phyloP scores from a whole-genome alignment of 2,888 invertebrate species.

The Notocelia uddmanniana region DNA sequence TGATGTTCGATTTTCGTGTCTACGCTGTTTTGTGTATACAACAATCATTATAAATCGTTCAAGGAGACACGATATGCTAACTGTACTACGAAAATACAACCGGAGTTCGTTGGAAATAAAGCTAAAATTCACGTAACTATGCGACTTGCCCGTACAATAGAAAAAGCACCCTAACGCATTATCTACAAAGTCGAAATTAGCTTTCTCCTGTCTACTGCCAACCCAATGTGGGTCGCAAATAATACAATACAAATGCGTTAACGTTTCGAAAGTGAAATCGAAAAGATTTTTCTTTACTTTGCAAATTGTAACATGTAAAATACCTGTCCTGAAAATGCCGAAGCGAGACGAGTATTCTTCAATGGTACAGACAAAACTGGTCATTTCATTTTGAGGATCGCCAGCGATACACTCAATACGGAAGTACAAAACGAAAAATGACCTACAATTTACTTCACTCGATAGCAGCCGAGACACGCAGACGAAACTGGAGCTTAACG shows the following conservation, averaged over 20 bases:
- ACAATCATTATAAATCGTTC: neutral
- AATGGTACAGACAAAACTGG: neutral
- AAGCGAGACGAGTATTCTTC: neutral
- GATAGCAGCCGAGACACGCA: neutral
- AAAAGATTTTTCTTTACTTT: neutral
- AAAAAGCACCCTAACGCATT: neutral
- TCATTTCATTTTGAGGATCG: neutral
- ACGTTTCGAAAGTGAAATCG: neutral
- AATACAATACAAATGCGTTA: neutral
- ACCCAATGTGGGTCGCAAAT: neutral
- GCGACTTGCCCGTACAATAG: neutral
- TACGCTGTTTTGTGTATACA: neutral
- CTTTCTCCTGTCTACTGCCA: slow-evolving; percentile 40
- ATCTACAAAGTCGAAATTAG: slow-evolving; percentile 35
- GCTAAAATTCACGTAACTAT: neutral
- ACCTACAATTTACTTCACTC: neutral
- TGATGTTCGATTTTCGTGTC: too few species aligned
- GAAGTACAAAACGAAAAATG: neutral
- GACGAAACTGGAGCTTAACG: neutral
- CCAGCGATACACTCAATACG: neutral
- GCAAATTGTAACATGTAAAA: neutral
- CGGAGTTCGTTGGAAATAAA: slow-evolving; percentile 30
- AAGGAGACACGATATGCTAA: neutral
- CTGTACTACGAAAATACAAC: slow-evolving; percentile 23
- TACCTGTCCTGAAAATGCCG: neutral